These are phyloP conservation scores for Pangasius krempfi DNA, from an alignment of 2,797 vertebrate species.

Conservation along the genomic window DNA sequence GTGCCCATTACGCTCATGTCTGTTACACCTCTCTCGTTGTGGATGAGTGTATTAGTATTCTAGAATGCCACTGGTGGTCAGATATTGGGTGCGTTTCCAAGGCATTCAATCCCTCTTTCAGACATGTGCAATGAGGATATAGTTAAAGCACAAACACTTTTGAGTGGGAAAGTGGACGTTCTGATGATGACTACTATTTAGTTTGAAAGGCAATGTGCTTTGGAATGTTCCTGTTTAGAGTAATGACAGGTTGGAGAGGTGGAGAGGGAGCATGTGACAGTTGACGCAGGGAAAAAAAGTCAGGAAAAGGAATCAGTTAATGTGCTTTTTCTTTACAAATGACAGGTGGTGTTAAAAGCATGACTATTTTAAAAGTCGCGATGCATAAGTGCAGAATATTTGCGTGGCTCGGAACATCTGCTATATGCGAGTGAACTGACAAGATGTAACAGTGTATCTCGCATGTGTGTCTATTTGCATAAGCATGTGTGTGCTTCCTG, in stretches of 20 bases:
- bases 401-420: not conserved
- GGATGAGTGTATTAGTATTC: not conserved
- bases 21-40: not conserved
- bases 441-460: not conserved
- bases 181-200: conserved; percentile 38
- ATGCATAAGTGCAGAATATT: not conserved
- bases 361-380: conserved; percentile 12
- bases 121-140: not conserved
- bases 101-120: not conserved
- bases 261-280: conserved; percentile 41
- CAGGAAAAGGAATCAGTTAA: conserved; percentile 20
- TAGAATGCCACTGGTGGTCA: not conserved
- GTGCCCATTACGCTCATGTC: not conserved
- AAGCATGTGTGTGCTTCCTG: conserved; percentile 28
- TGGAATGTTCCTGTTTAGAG: conserved; percentile 39
- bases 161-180: conserved; percentile 7
- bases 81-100: not conserved
- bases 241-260: conserved; percentile 40
- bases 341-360: conserved; percentile 23
- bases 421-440: not conserved
- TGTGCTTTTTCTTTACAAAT: conserved; percentile 16
- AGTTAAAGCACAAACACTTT: not conserved
- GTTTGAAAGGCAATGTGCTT: conserved; percentile 44
- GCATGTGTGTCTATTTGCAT: conserved; percentile 30
- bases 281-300: conserved; percentile 38